Conservation (phyloP, 2,113 vertebrate genomes). For the Oxygymnocypris stewartii region DNA sequence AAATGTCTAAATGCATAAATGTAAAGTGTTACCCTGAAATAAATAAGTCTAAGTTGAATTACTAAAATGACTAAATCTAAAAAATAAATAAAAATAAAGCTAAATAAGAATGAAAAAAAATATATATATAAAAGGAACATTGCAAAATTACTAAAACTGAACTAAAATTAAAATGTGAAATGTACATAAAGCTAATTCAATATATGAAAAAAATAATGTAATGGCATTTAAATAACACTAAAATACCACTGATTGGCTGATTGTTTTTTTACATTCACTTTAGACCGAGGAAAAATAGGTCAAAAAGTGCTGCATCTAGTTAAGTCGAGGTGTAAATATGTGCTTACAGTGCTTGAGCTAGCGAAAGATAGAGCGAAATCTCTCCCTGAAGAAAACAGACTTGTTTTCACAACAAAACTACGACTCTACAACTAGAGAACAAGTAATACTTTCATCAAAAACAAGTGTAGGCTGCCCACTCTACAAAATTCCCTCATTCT, state of each 20-base stretch:
- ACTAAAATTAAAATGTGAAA: too few relatives aligned
- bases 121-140: too few relatives aligned
- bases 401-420: conserved; percentile 20
- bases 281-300: neutral
- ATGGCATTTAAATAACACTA: neutral
- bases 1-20: too few relatives aligned
- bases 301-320: neutral
- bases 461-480: conserved; percentile 42
- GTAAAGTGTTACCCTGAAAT: too few relatives aligned
- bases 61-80: neutral
- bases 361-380: neutral
- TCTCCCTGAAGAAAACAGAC: conserved; percentile 27
- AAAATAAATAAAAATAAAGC: too few relatives aligned
- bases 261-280: neutral
- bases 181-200: too few relatives aligned
- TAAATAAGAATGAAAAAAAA: too few relatives aligned
- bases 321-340: conserved; percentile 5
- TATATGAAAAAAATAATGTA: neutral
- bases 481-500: conserved; percentile 13
- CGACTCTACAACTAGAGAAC: conserved; percentile 1
- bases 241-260: too few relatives aligned
- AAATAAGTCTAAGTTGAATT: too few relatives aligned
- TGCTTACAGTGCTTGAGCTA: neutral
- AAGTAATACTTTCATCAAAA: conserved; percentile 29
- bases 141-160: too few relatives aligned